Conservation (phyloP, 2,888 invertebrate species). For the Lepidochitona cinerea region DNA sequence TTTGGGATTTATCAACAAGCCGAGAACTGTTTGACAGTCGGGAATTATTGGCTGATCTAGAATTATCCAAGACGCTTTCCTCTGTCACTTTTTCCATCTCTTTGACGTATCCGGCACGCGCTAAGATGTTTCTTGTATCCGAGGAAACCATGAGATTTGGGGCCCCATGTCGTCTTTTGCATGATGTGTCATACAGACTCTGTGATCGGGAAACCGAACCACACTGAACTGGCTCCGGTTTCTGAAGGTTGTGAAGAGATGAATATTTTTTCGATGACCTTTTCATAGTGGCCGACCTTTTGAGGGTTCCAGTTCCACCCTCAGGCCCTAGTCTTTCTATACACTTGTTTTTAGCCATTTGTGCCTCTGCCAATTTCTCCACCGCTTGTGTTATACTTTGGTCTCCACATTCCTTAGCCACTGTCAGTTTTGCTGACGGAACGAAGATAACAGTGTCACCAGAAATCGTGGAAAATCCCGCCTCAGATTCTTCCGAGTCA, state of each 20-base stretch:
- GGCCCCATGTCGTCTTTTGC: conserved; percentile 28
- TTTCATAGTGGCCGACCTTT: too few species aligned
- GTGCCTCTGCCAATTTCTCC: not conserved
- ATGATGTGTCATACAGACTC: conserved; percentile 37
- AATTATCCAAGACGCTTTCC: too few species aligned
- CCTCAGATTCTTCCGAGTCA: conserved; percentile 33
- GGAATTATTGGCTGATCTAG: too few species aligned
- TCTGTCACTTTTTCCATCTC: not conserved
- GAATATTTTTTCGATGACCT: not conserved
- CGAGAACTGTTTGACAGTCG: too few species aligned
- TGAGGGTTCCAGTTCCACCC: not conserved
- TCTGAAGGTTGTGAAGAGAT: not conserved
- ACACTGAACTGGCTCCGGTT: not conserved
- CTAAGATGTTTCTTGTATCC: conserved; percentile 57
- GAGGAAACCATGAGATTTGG: conserved; percentile 57
- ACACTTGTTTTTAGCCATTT: not conserved
- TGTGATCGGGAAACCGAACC: conserved; percentile 33
- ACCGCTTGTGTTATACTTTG: not conserved
- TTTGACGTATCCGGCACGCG: conserved; percentile 54
- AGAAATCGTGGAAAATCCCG: conserved; percentile 43
- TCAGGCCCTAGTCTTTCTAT: not conserved
- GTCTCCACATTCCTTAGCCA: not conserved
- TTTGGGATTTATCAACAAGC: too few species aligned
- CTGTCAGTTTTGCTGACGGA: conserved; percentile 11
- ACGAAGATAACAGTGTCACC: conserved; percentile 40